Evolutionary conservation across 2,797 vertebrate species (phyloP).

Genomic region (Otolemur crassicaudatus): DNA sequence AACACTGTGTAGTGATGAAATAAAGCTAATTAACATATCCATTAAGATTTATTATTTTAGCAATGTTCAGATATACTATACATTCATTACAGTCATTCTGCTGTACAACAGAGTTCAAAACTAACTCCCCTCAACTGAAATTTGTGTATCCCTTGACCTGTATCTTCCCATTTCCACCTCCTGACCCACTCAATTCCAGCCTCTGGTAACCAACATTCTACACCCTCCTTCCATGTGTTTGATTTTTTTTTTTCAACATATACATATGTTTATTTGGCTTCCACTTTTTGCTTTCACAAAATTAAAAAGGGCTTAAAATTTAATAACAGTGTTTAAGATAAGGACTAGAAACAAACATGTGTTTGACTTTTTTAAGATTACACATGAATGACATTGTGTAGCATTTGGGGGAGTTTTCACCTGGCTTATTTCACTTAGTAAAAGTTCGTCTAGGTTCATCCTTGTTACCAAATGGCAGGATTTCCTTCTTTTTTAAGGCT

Average conservation of each 20-base stretch:
- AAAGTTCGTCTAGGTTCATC: neutral
- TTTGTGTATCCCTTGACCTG: neutral
- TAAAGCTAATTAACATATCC: too few species aligned
- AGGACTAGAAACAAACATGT: too few species aligned
- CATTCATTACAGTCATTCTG: neutral
- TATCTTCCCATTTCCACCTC: neutral
- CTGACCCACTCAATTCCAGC: neutral
- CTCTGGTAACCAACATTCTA: neutral
- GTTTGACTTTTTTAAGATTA: neutral
- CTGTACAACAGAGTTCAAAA: neutral
- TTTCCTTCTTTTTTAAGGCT: neutral
- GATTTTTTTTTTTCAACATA: too few species aligned
- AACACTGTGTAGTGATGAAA: too few species aligned
- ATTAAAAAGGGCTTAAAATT: too few species aligned
- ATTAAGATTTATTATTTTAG: neutral
- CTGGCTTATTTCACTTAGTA: neutral
- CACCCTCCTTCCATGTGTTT: neutral
- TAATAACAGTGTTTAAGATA: too few species aligned
- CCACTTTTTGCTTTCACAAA: too few species aligned
- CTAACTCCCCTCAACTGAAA: neutral
- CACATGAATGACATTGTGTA: neutral
- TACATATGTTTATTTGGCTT: too few species aligned
- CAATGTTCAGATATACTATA: neutral
- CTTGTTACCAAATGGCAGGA: neutral
- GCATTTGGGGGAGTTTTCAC: neutral